phyloP scores from a whole-genome alignment of 2,888 invertebrate genomes.

The Epistrophe eligans region DNA sequence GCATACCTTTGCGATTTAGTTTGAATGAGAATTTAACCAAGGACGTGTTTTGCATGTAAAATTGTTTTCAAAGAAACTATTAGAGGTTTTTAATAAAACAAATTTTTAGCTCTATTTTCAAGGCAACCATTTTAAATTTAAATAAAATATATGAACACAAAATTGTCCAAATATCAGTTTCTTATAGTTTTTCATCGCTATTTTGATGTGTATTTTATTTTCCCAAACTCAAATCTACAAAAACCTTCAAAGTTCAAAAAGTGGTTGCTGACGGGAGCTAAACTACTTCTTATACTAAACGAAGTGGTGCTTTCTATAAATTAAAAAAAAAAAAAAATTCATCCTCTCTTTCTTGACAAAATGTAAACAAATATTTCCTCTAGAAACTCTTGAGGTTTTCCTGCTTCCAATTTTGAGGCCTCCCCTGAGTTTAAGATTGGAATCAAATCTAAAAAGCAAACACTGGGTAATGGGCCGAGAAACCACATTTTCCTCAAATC shows the following conservation, averaged over 20 bases:
- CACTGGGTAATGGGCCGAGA: constrained; percentile 63
- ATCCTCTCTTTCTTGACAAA: constrained; percentile 3
- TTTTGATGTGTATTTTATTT: too few relatives aligned
- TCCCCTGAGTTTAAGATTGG: constrained; percentile 38
- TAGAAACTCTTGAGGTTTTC: constrained; percentile 28
- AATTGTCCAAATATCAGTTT: too few relatives aligned
- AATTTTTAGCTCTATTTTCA: neutral
- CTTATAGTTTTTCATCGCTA: too few relatives aligned
- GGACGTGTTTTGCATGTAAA: constrained; percentile 54
- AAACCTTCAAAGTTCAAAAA: too few relatives aligned
- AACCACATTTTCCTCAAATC: constrained; percentile 45
- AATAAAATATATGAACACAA: too few relatives aligned
- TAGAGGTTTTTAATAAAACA: neutral
- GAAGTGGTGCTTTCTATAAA: neutral
- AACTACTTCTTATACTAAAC: too few relatives aligned
- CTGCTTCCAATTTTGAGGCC: constrained; percentile 32
- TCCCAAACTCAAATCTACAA: too few relatives aligned
- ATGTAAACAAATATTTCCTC: constrained; percentile 51
- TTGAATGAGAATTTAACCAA: constrained; percentile 30
- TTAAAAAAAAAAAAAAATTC: neutral
- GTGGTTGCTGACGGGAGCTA: too few relatives aligned
- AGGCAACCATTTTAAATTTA: too few relatives aligned
- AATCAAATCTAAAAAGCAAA: constrained; percentile 64
- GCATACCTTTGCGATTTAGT: constrained; percentile 70
- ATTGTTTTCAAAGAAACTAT: constrained; percentile 11